Percentiles rank a stretch among this genome's conserved stretches.
These are phyloP conservation scores for Porites evermanni DNA, from an alignment of 92 coral and sea anemone genomes.

Conservation along the genomic window DNA sequence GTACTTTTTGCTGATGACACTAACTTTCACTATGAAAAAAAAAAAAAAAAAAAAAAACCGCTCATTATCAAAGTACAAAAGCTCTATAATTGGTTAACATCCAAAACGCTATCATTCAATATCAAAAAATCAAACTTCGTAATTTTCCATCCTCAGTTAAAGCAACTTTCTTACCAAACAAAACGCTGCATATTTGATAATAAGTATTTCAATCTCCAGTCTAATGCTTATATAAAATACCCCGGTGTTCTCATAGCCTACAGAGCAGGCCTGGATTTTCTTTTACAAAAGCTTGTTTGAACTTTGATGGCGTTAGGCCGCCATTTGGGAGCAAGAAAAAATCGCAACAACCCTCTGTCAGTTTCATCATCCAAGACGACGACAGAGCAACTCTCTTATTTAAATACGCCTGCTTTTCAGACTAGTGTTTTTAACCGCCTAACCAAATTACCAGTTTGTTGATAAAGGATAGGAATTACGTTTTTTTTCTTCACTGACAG, in stretches of 20 bases:
- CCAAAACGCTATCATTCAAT: background rate
- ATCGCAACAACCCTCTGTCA: too few relatives aligned
- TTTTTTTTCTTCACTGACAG: too few relatives aligned
- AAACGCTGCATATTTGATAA: constrained; percentile 1
- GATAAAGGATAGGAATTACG: too few relatives aligned
- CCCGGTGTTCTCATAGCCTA: background rate
- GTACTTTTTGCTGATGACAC: background rate
- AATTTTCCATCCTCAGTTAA: background rate
- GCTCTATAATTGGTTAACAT: background rate
- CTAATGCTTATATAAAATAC: background rate
- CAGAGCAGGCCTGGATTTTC: too few relatives aligned
- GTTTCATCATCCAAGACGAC: too few relatives aligned
- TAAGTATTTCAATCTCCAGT: background rate
- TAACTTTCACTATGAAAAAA: background rate
- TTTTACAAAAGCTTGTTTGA: too few relatives aligned
- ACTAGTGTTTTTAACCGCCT: too few relatives aligned
- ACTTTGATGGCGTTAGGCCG: too few relatives aligned
- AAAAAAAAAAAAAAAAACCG: background rate
- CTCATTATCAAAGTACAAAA: background rate
- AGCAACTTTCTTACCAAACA: background rate
- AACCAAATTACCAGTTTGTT: too few relatives aligned
- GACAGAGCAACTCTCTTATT: too few relatives aligned
- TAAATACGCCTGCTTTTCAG: too few relatives aligned
- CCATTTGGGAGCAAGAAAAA: too few relatives aligned
- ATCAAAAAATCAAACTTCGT: background rate